These are phyloP conservation scores for Pitta sordida DNA, from an alignment of 2,113 vertebrate species.

Conservation along the genomic window DNA sequence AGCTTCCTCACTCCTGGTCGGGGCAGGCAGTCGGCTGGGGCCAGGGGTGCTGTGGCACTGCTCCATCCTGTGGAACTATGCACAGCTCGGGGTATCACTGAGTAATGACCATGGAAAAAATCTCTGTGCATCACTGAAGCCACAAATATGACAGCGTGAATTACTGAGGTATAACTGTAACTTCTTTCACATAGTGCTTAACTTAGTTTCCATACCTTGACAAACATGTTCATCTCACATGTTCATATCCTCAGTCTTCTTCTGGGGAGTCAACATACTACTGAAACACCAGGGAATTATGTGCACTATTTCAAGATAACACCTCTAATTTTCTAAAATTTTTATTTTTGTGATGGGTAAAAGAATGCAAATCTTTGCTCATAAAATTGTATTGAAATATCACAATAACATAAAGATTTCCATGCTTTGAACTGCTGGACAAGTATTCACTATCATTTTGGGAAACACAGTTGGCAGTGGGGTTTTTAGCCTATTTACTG, in stretches of 20 bases:
- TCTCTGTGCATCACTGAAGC: no score
- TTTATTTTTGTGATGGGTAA: not conserved
- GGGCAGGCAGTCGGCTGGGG: no score
- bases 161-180: no score
- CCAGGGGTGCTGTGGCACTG: no score
- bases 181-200: not conserved
- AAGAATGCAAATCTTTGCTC: not conserved
- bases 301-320: not conserved
- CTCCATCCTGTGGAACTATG: no score
- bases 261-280: not conserved
- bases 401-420: not conserved
- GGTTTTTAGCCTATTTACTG: not conserved
- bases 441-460: not conserved
- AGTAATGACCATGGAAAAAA: no score
- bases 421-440: not conserved
- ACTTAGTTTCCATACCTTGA: not conserved
- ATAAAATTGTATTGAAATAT: not conserved
- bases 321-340: not conserved
- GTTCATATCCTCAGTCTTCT: not conserved
- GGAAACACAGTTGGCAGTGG: accelerated
- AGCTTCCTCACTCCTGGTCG: no score
- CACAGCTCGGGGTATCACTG: no score
- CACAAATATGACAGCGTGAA: no score
- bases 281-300: not conserved
- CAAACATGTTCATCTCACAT: not conserved